Evolutionary conservation across 2,113 vertebrate species (phyloP).

Genomic region (Hemibates koningsi): DNA sequence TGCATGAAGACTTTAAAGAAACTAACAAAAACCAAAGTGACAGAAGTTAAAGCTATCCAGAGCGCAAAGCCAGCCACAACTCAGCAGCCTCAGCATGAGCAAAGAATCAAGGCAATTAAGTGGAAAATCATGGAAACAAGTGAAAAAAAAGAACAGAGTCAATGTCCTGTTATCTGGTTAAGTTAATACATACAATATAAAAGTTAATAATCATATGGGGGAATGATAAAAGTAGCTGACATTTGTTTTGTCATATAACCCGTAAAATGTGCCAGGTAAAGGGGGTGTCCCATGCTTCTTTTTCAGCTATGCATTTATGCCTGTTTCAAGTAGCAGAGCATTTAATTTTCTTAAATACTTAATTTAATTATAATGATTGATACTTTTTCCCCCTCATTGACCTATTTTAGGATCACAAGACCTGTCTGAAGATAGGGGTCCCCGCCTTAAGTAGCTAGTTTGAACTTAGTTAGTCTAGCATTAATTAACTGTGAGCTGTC

Average conservation of each 20-base stretch:
- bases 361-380: background rate
- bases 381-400: background rate
- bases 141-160: background rate
- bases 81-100: background rate
- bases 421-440: background rate
- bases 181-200: background rate
- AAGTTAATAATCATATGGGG: background rate
- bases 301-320: background rate
- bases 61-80: background rate
- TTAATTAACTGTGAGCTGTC: background rate
- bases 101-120: rapidly evolving
- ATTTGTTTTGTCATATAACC: background rate
- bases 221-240: background rate
- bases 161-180: background rate
- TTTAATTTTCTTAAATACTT: background rate
- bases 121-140: background rate
- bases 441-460: background rate
- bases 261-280: background rate
- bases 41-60: background rate
- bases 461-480: background rate
- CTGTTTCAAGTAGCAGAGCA: background rate
- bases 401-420: background rate
- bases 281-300: background rate
- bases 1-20: background rate
- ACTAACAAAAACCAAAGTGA: background rate